phyloP scores from a whole-genome alignment of 2,113 vertebrate species.

The Heterotis niloticus region DNA sequence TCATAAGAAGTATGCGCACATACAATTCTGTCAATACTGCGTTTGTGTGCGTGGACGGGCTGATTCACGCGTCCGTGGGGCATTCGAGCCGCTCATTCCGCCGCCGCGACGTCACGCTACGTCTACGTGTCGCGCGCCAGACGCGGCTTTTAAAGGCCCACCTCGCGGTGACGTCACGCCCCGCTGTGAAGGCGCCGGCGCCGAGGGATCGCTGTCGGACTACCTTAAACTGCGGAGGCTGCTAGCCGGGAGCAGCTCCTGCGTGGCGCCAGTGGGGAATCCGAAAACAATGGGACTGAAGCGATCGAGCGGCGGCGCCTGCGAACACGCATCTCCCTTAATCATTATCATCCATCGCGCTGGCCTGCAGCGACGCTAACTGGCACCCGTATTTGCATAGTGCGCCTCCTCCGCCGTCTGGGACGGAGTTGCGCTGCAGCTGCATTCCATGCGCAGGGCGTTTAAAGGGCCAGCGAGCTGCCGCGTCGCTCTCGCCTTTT shows the following conservation, averaged over 20 bases:
- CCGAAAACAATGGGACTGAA: conserved; percentile 56
- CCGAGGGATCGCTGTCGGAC: conserved; percentile 61
- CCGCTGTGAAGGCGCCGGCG: conserved; percentile 10
- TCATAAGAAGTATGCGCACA: no score
- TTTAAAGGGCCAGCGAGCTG: no score
- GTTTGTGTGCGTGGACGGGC: no score
- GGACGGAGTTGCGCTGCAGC: conserved; percentile 40
- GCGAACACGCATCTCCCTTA: conserved; percentile 36
- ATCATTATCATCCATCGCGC: conserved; percentile 39
- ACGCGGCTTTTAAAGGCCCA: background rate
- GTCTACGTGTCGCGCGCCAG: no score
- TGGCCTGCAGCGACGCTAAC: conserved; percentile 49
- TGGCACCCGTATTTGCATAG: conserved; percentile 55
- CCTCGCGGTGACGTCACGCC: background rate
- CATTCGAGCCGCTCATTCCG: no score
- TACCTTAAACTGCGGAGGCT: conserved; percentile 38
- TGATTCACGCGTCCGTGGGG: no score
- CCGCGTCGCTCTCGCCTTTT: background rate
- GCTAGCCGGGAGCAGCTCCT: conserved; percentile 44
- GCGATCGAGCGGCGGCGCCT: conserved; percentile 46
- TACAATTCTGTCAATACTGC: no score
- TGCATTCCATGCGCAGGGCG: conserved; percentile 25
- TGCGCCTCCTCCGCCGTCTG: conserved; percentile 50
- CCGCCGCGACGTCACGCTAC: background rate
- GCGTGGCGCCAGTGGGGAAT: conserved; percentile 64